A percentile compares a stretch with the other conserved stretches of the same genome.
phyloP scores from a whole-genome alignment of 37 sponge, comb jelly and placozoan species.

The Aphrocallistes beatrix region DNA sequence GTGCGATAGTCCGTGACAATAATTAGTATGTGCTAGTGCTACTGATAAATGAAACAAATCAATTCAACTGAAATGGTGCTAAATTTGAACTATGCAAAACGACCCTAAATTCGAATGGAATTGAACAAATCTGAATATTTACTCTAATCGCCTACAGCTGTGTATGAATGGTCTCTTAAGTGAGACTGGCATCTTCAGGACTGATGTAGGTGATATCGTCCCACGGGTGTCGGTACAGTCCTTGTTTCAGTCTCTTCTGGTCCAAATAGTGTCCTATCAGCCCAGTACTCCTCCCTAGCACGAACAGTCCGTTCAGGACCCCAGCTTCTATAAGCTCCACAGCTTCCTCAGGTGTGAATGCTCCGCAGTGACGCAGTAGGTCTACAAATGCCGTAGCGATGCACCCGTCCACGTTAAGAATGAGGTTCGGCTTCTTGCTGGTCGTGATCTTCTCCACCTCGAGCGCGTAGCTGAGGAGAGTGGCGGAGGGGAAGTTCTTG shows the following conservation, averaged over 20 bases:
- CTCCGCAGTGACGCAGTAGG: conserved; percentile 70
- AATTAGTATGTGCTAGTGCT: no score
- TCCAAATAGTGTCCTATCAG: conserved; percentile 94
- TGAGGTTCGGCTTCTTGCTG: conserved; percentile 92
- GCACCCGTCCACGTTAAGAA: conserved; percentile 93
- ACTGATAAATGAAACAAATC: no score
- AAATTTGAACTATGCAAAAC: no score
- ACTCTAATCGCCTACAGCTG: no score
- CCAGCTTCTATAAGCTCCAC: conserved; percentile 81
- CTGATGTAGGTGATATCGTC: conserved; percentile 89
- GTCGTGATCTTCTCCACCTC: conserved; percentile 97
- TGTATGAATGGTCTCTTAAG: not conserved
- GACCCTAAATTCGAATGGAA: no score
- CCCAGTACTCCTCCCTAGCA: conserved; percentile 82
- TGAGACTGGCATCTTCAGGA: conserved; percentile 43
- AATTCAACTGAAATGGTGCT: no score
- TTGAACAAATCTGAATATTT: no score
- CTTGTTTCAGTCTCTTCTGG: conserved; percentile 90
- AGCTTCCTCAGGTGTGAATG: conserved; percentile 76
- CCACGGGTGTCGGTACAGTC: conserved; percentile 95
- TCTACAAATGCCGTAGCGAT: conserved; percentile 89
- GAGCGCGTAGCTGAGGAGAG: conserved; percentile 79
- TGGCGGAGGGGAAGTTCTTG: conserved; percentile 71
- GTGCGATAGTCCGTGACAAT: no score
- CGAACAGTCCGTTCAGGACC: conserved; percentile 85